A percentile compares a stretch with the other conserved stretches of the same genome.
Conservation (phyloP, 2,113 vertebrate species). For the Melierax canorus region DNA sequence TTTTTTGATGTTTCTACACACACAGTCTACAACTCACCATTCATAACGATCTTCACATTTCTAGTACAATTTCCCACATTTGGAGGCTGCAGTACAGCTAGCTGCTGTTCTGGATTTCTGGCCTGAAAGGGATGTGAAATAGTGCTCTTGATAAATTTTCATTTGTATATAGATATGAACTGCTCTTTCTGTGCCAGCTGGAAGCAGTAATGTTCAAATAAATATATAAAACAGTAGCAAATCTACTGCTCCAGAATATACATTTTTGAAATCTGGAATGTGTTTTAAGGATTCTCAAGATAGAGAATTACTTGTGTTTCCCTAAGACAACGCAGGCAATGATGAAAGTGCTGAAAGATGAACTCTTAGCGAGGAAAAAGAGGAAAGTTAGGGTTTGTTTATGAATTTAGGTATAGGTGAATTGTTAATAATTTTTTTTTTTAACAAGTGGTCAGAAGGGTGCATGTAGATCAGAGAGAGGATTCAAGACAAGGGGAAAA, state of each 20-base stretch:
- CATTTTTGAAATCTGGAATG: neutral
- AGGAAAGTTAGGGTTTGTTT: neutral
- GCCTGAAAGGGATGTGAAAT: neutral
- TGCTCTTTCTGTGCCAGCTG: neutral
- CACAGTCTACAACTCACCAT: neutral
- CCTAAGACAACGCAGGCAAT: neutral
- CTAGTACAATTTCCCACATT: neutral
- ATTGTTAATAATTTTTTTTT: neutral
- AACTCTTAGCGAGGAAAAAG: neutral
- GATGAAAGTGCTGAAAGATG: neutral
- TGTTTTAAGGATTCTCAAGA: neutral
- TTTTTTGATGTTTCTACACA: neutral
- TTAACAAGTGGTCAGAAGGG: neutral
- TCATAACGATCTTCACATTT: neutral
- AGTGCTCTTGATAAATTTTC: neutral
- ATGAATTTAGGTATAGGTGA: neutral
- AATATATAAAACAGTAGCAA: neutral
- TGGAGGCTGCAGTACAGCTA: neutral
- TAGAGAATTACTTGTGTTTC: neutral
- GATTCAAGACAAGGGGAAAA: neutral
- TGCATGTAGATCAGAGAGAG: neutral
- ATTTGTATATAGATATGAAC: neutral
- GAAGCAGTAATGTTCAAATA: neutral
- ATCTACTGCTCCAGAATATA: neutral
- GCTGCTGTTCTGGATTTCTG: neutral